Percentiles rank a stretch among this genome's conserved stretches.
Conservation (phyloP, 2,797 vertebrate genomes). For the Coilia nasus region DNA sequence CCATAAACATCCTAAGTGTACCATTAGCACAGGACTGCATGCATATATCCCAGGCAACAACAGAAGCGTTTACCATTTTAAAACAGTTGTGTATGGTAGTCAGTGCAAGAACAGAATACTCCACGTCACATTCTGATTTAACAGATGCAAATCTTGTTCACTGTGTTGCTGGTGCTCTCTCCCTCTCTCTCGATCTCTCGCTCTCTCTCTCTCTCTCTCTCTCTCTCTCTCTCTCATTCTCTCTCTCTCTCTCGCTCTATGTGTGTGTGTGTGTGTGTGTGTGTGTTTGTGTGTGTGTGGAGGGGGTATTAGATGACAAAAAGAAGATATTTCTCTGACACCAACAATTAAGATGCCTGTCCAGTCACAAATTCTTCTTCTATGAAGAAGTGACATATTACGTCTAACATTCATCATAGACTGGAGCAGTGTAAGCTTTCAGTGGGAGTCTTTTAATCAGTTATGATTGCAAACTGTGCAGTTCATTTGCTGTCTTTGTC, state of each 20-base stretch:
- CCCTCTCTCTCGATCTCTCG: too few species aligned
- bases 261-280: too few species aligned
- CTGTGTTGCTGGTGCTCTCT: background rate
- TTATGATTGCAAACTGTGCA: background rate
- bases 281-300: too few species aligned
- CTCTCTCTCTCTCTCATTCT: too few species aligned
- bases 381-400: background rate
- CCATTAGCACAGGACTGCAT: background rate
- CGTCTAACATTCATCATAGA: background rate
- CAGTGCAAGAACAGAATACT: background rate
- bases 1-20: background rate
- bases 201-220: too few species aligned
- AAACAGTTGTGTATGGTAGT: background rate
- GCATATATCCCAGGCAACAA: background rate
- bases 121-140: background rate
- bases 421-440: background rate
- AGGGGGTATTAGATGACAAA: background rate
- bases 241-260: too few species aligned
- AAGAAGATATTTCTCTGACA: background rate
- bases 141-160: background rate
- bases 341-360: background rate
- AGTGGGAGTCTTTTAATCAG: background rate
- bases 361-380: background rate
- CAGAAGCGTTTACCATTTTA: background rate
- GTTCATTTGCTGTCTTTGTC: background rate